Evolutionary conservation across 1,140 invertebrate species (phyloP), one percentile per base, ranked within the genome.

Genomic region (Epicauta chinensis): DNA sequence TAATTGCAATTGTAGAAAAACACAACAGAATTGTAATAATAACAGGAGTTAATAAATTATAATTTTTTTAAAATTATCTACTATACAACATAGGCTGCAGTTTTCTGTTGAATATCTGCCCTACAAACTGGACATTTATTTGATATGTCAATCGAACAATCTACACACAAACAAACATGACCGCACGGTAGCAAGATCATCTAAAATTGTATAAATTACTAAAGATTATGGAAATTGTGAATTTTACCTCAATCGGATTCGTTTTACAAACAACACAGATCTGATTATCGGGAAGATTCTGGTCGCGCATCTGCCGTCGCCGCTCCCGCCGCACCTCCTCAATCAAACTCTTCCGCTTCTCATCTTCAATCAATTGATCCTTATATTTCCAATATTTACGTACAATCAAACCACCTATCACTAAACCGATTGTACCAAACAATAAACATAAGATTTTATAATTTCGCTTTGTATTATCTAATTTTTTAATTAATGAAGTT

Each of bases 151-250:
- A 81, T 77, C 2, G 83, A 78, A 65, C 89, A 91, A 67, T 91
- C 86, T 71, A 89, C 87, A 63, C 88, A 91, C 30, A 90, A 67
- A 55, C 85, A 89, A 0, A 91, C 86, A 67, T 91, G 89, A 0
- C 89, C 89, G 68, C 89, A 91, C 1, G 86, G 85, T 46, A 90
- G 66, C 31, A 91, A 63, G 61, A 91, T 88, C 13, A 90, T 81
- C 82, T 86, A 63, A 71, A 73, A 53, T 23, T 2, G 23, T 3
- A 23, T n/a, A 42, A 61, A 54, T 44, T 58, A 53, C n/a, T 38
- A 46, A 13, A 49, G 17, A 34, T 36, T 17, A 16, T 13, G 4
- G 13, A 16, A 39, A 39, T 39, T 39, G n/a, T n/a, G 14, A 15
- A 15, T 10, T 30, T 53, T 60, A 82, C 81, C 70, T 87, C 86